Percentiles rank a stretch among this genome's conserved stretches.
phyloP scores from a whole-genome alignment of 2,888 invertebrate genomes.

The Empis stercorea region DNA sequence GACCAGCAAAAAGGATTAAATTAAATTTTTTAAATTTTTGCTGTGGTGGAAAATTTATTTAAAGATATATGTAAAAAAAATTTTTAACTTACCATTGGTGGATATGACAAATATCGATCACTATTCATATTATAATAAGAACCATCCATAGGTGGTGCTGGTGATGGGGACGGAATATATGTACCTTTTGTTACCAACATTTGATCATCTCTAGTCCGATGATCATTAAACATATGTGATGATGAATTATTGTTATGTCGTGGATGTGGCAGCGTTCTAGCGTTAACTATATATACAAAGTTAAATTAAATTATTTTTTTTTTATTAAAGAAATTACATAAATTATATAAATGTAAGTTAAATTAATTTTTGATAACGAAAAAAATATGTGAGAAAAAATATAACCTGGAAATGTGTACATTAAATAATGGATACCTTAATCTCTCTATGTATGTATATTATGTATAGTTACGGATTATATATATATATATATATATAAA shows the following conservation, averaged over 20 bases:
- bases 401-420: too few relatives aligned
- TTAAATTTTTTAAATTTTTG: background rate
- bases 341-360: background rate
- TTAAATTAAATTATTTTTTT: background rate
- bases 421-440: too few relatives aligned
- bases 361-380: background rate
- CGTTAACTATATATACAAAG: conserved; percentile 23
- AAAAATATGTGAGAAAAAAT: too few relatives aligned
- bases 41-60: background rate
- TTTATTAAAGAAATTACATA: background rate
- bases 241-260: conserved; percentile 30
- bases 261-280: conserved; percentile 35
- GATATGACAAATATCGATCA: conserved; percentile 67
- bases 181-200: conserved; percentile 35
- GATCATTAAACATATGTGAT: conserved; percentile 21
- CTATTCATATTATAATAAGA: conserved; percentile 70
- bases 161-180: conserved; percentile 45
- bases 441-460: too few relatives aligned
- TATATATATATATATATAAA: background rate
- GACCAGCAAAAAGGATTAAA: too few relatives aligned
- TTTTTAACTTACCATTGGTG: conserved; percentile 45
- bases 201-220: conserved; percentile 35
- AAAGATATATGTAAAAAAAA: background rate
- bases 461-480: too few relatives aligned
- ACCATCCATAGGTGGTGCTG: conserved; percentile 63